These are phyloP conservation scores for Phortica okadai DNA, from an alignment of 2,888 invertebrate genomes.

Conservation along the genomic window DNA sequence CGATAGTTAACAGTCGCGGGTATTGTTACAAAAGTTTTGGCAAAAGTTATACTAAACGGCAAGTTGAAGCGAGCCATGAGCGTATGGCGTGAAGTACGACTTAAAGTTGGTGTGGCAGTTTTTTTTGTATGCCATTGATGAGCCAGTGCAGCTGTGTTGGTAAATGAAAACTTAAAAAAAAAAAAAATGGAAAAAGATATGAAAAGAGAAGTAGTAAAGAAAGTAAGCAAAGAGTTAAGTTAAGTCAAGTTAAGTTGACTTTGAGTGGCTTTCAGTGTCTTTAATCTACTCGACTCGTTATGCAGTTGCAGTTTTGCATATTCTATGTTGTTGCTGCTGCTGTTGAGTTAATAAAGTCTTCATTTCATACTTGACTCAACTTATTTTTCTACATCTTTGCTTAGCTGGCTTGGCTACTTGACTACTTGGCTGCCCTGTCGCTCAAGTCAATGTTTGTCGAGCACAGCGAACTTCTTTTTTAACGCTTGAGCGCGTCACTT, in stretches of 20 bases:
- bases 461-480: not conserved
- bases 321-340: not conserved
- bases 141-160: not conserved
- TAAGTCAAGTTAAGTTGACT: conserved; percentile 47
- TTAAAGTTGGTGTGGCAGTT: no score
- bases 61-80: not conserved
- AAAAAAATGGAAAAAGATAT: not conserved
- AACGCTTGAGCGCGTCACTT: not conserved
- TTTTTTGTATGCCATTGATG: not conserved
- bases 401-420: not conserved
- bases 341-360: conserved; percentile 25
- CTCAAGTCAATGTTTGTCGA: conserved; percentile 24
- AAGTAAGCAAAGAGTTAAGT: conserved; percentile 32
- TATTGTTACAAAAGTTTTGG: conserved; percentile 57
- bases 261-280: conserved; percentile 59
- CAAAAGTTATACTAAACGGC: conserved; percentile 41
- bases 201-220: not conserved
- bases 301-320: conserved; percentile 22
- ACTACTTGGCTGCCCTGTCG: not conserved
- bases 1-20: conserved; percentile 43
- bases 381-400: conserved; percentile 1
- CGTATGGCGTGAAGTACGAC: no score
- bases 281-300: conserved; percentile 51
- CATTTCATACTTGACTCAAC: conserved; percentile 6
- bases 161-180: not conserved